These are phyloP conservation scores for Takifugu bimaculatus DNA, from an alignment of 2,113 vertebrate species.

Conservation along the genomic window DNA sequence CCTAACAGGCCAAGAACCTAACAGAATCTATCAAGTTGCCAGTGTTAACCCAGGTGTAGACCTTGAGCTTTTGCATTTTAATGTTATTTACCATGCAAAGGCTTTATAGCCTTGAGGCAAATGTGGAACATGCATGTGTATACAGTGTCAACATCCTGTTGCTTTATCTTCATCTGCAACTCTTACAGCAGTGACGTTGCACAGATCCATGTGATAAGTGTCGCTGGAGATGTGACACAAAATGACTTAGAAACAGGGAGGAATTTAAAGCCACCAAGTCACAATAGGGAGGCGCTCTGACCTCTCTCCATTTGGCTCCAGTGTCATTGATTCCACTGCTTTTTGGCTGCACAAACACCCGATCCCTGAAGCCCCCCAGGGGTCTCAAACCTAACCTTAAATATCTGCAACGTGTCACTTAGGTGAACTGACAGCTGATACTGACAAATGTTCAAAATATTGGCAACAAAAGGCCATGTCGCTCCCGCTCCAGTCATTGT, in stretches of 20 bases:
- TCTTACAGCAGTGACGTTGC: constrained; percentile 8
- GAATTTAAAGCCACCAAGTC: constrained; percentile 16
- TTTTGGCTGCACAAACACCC: constrained; percentile 10
- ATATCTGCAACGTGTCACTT: constrained; percentile 26
- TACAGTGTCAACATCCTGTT: constrained; percentile 56
- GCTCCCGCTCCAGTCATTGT: too few relatives aligned
- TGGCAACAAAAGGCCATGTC: too few relatives aligned
- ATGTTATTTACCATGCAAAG: constrained; percentile 1
- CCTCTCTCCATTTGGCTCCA: constrained; percentile 7
- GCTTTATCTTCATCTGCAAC: constrained; percentile 32
- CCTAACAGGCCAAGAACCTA: neutral
- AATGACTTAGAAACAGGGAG: constrained; percentile 3
- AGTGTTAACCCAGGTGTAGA: constrained; percentile 3
- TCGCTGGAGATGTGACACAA: neutral
- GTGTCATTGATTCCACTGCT: constrained; percentile 8
- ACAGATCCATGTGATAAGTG: constrained; percentile 21
- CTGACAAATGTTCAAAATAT: constrained; percentile 1
- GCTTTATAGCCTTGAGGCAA: constrained; percentile 34
- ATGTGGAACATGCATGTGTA: constrained; percentile 47
- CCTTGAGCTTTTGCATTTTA: constrained; percentile 6
- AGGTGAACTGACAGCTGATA: constrained; percentile 34
- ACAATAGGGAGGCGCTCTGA: constrained; percentile 15
- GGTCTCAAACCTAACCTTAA: constrained; percentile 18
- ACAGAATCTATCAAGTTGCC: neutral
- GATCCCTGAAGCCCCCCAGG: constrained; percentile 37